Evolutionary conservation across 1,140 invertebrate species (phyloP), one percentile per base, ranked within the genome.

Genomic region (Eurytemora carolleeae): DNA sequence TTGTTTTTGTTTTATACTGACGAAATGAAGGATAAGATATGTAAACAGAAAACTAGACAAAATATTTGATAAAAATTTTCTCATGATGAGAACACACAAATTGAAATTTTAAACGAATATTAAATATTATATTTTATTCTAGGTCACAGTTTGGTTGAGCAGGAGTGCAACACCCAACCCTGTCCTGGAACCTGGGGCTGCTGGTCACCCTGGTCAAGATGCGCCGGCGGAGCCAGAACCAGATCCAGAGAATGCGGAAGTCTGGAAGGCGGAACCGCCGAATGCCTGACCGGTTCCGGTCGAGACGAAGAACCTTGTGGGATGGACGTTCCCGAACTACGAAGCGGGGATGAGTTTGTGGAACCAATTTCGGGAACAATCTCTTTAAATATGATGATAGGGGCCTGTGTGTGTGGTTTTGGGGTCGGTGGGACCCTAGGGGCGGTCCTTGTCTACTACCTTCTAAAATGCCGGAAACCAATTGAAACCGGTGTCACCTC

Each of bases 191-290:
- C 22, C 12, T 59, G 58, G 58, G 26, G 58, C 22, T 62, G 60
- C 57, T 62, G 60, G 60, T 62, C 60, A 1, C 19, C 19, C 3
- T 62, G 60, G 60, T 62, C 60, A n/a, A 15, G 52, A 2, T 62
- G 59, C 24, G 17, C 21, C 3, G 2, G 19, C 17, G 53, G 21
- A 3, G 24, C 24, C 12, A 12, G 54, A 3, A 2, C 20, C 3
- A 17, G 60, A 16, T 24, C 60, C 21, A 17, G 60, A 17, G 19
- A 54, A 17, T 62, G 60, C 25, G 52, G 20, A 20, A 55, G 26
- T 25, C 2, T 2, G 3, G n/a, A 24, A 16, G 23, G 23, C 19
- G 58, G 22, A 2, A n/a, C 7, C 7, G 31, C 31, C 7, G 31
- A 44, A 7, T 44, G 31, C 31, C 31, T 44, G 31, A 7, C 7